These are phyloP conservation scores for Nomada fucata DNA, from an alignment of 2,888 invertebrate species.

Conservation along the genomic window DNA sequence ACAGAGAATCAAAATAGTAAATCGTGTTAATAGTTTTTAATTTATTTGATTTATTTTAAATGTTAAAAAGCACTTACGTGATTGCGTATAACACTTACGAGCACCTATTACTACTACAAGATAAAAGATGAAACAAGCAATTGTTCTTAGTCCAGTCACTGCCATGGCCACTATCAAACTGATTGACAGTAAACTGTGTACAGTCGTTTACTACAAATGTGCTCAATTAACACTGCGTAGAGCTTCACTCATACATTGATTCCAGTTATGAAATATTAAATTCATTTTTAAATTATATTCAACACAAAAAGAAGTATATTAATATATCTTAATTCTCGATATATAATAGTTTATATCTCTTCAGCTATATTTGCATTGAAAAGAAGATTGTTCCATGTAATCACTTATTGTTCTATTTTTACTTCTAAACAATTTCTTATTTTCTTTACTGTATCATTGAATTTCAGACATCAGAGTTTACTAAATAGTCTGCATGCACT, in stretches of 20 bases:
- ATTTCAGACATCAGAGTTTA: not conserved
- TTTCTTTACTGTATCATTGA: not conserved
- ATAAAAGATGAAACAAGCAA: constrained; percentile 55
- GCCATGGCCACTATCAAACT: constrained; percentile 64
- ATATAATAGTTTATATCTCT: not conserved
- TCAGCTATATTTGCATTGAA: not conserved
- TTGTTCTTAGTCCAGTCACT: constrained; percentile 63
- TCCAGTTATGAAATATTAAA: constrained; percentile 32
- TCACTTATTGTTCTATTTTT: not conserved
- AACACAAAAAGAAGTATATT: constrained; percentile 4
- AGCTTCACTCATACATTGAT: constrained; percentile 41
- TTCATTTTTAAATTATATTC: constrained; percentile 9
- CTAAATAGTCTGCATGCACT: constrained; percentile 18
- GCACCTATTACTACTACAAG: constrained; percentile 43
- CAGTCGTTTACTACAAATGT: constrained; percentile 57
- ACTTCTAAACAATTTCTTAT: not conserved
- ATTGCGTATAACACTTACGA: constrained; percentile 62
- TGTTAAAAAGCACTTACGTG: constrained; percentile 25
- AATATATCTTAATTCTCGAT: not conserved
- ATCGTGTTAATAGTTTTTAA: not conserved
- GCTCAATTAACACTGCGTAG: constrained; percentile 52
- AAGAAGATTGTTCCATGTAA: not conserved
- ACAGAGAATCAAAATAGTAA: not conserved
- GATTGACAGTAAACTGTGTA: constrained; percentile 48
- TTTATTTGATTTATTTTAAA: not conserved